phyloP scores from a whole-genome alignment of 1,140 invertebrate genomes.

The Nephotettix cincticeps region DNA sequence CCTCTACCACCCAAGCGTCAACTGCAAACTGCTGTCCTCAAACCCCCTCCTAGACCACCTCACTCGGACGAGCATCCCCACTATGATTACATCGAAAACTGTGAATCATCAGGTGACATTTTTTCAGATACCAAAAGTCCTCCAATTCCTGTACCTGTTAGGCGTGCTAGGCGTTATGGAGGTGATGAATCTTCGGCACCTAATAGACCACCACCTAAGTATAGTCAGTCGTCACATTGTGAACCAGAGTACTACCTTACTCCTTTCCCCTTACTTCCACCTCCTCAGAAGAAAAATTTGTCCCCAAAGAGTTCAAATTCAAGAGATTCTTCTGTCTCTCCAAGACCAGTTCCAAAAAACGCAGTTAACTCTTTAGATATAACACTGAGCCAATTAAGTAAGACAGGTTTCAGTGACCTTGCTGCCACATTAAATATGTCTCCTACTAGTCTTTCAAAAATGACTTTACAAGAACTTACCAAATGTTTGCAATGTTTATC shows the following conservation, averaged over 20 bases:
- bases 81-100: conserved; percentile 61
- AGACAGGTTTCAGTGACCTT: conserved; percentile 74
- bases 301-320: conserved; percentile 33
- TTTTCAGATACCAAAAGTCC: conserved; percentile 50
- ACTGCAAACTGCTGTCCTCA: conserved; percentile 45
- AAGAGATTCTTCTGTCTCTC: conserved; percentile 8
- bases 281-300: conserved; percentile 44
- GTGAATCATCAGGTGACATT: conserved; percentile 48
- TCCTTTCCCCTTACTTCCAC: conserved; percentile 45
- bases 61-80: conserved; percentile 57
- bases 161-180: conserved; percentile 54
- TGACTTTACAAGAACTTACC: conserved; percentile 82
- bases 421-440: conserved; percentile 73
- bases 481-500: conserved; percentile 62
- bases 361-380: conserved; percentile 59
- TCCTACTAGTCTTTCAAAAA: conserved; percentile 70
- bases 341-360: conserved; percentile 39
- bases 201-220: conserved; percentile 47
- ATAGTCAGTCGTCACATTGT: conserved; percentile 42
- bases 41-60: conserved; percentile 65
- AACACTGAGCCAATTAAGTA: conserved; percentile 76
- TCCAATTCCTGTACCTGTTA: conserved; percentile 60
- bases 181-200: conserved; percentile 49
- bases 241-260: conserved; percentile 63
- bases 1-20: conserved; percentile 83